These are phyloP conservation scores for Rambutsinella grinnellia DNA, from an alignment of 2,888 invertebrate genomes.

Conservation along the genomic window DNA sequence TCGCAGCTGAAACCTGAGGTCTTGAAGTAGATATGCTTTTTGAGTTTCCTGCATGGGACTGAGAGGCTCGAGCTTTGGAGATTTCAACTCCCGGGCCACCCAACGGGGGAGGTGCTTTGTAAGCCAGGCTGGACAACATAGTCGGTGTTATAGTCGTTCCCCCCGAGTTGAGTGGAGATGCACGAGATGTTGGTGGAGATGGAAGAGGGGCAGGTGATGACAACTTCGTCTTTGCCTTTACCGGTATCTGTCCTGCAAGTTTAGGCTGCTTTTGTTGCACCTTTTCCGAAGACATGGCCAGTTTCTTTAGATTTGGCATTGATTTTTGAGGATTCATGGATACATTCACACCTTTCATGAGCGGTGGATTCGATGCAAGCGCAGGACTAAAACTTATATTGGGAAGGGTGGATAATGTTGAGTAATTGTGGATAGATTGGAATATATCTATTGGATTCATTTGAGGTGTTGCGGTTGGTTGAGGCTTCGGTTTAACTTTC, in stretches of 20 bases:
- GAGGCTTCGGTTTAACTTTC: slow-evolving; percentile 14
- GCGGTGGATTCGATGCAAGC: not conserved
- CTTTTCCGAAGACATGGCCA: slow-evolving; percentile 17
- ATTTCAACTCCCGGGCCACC: slow-evolving; percentile 56
- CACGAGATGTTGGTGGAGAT: slow-evolving; percentile 9
- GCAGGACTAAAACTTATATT: slow-evolving; percentile 17
- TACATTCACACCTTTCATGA: slow-evolving; percentile 15
- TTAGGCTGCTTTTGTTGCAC: slow-evolving; percentile 32
- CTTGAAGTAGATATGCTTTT: not conserved
- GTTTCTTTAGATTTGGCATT: slow-evolving; percentile 45
- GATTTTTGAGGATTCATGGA: slow-evolving; percentile 14
- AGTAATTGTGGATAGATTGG: slow-evolving; percentile 6
- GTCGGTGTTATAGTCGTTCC: not conserved
- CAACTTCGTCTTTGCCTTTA: slow-evolving; percentile 32
- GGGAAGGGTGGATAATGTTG: slow-evolving; percentile 7
- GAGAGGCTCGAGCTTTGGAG: slow-evolving; percentile 53
- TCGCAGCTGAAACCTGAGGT: not conserved
- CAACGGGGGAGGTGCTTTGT: slow-evolving; percentile 38
- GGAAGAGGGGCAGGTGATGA: not conserved
- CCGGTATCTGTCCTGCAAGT: slow-evolving; percentile 6
- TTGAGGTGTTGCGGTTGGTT: not conserved
- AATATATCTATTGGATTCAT: not conserved
- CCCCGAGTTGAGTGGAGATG: not conserved
- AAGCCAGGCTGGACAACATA: slow-evolving; percentile 12
- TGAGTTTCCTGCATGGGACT: not conserved